Percentiles rank a stretch among this genome's conserved stretches.
These are phyloP conservation scores for Oreochromis grahami DNA, from an alignment of 2,797 vertebrate genomes.

Conservation along the genomic window DNA sequence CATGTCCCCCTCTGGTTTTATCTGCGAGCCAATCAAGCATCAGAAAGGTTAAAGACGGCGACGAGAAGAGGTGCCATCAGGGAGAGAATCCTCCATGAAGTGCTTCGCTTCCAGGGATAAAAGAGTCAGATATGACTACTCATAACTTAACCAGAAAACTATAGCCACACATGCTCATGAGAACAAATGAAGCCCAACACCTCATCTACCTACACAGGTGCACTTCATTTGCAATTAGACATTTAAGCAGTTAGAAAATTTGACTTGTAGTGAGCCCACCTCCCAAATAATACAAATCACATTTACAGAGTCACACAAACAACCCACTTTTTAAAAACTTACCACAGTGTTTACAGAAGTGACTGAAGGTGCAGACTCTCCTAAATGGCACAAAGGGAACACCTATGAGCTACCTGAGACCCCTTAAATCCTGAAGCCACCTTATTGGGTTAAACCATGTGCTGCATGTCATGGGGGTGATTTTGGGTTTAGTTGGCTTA, in stretches of 20 bases:
- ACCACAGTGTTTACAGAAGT: fast-evolving
- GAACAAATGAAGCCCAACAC: no score
- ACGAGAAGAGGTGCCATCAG: background rate
- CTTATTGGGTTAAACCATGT: background rate
- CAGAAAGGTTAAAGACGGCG: background rate
- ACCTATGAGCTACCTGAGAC: fast-evolving
- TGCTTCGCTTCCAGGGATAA: background rate
- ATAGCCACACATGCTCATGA: fast-evolving
- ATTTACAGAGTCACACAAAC: fast-evolving
- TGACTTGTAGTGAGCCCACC: background rate
- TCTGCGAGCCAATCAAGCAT: background rate
- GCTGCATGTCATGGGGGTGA: background rate
- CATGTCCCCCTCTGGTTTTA: background rate
- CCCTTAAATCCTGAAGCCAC: background rate
- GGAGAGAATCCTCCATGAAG: background rate
- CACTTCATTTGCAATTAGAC: background rate
- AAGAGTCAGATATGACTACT: background rate
- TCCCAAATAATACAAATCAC: fast-evolving
- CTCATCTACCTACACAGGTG: fast-evolving
- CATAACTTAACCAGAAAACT: fast-evolving
- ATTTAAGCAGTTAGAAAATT: background rate
- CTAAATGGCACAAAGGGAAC: fast-evolving
- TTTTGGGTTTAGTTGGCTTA: fast-evolving
- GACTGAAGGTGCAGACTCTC: fast-evolving
- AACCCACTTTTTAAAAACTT: fast-evolving